phyloP scores from a whole-genome alignment of 2,888 invertebrate genomes.

The Dastarcus helophoroides region DNA sequence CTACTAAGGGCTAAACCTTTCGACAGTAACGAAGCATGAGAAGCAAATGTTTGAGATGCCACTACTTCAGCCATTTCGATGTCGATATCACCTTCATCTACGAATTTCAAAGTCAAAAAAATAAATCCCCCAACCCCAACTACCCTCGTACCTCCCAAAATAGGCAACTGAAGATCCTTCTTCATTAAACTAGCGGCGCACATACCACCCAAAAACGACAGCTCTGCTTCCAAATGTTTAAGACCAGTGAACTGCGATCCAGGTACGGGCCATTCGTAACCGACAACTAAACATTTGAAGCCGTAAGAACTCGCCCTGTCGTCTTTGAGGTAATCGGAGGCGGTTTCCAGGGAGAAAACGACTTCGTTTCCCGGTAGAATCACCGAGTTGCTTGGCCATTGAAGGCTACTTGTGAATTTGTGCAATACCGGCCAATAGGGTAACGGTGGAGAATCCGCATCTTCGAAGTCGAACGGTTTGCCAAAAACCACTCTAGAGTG shows the following conservation, averaged over 20 bases:
- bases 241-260: slow-evolving; percentile 41
- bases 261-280: slow-evolving; percentile 62
- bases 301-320: slow-evolving; percentile 69
- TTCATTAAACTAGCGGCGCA: slow-evolving; percentile 84
- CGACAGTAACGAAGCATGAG: slow-evolving; percentile 65
- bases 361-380: slow-evolving; percentile 89
- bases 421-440: slow-evolving; percentile 55
- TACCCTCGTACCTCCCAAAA: slow-evolving; percentile 39
- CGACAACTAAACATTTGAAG: slow-evolving; percentile 72
- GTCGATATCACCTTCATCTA: slow-evolving; percentile 60
- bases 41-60: slow-evolving; percentile 43
- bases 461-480: slow-evolving; percentile 25
- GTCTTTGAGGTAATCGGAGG: slow-evolving; percentile 87
- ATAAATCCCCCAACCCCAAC: background rate
- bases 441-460: slow-evolving; percentile 29
- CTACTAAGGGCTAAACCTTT: slow-evolving; percentile 84
- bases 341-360: slow-evolving; percentile 90
- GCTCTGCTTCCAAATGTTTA: slow-evolving; percentile 75
- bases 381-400: slow-evolving; percentile 82
- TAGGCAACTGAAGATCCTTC: slow-evolving; percentile 61
- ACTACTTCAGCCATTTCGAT: slow-evolving; percentile 59
- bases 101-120: slow-evolving; percentile 1
- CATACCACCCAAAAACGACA: slow-evolving; percentile 82
- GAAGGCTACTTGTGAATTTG: slow-evolving; percentile 52
- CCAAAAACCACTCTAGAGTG: slow-evolving; percentile 14